Evolutionary conservation across 2,888 invertebrate genomes (phyloP), one percentile per base, ranked within the genome.

Genomic region (Trimorus sp.): DNA sequence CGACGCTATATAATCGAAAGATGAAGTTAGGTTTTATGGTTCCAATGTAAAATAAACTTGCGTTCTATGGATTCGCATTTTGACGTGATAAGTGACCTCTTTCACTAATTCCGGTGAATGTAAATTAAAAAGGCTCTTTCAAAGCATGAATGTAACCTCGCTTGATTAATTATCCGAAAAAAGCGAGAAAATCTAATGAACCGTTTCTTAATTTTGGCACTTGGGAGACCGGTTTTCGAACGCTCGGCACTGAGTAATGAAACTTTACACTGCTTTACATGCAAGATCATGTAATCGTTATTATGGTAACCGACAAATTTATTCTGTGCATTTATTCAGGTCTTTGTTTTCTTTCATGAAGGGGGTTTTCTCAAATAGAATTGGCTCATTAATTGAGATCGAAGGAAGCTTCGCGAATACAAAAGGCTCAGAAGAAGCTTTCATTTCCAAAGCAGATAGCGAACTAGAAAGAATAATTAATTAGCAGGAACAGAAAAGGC

Each of bases 1-100:
- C 85, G 87, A 89, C 87, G 88, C 91, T 91, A 91, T 91, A 91
- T 90, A 91, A 91, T 88, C 87, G 87, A 86, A 87, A 85, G 84
- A 80, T 71, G 65, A 59, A 86, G 81, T 83, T 87, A 80, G 83
- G 88, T 87, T 88, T 89, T 90, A 88, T 89, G 90, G 90, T 90
- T 54, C 79, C 84, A 87, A 87, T 84, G 71, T 83, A 82, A 88
- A 87, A 83, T 88, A 84, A 70, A 86, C 83, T 88, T 87, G 87
- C 84, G 83, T 86, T 79, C 86, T 81, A 81, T 48, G 66, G 40
- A 54, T 73, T 45, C 40, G 60, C 40, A 51, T 69, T 70, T 54
- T 69, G 45, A 63, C 58, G 59, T 77, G 70, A 63, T 70, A 16
- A 40, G 56, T 76, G 59, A 38, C 38, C 37, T 40, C 40, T 11